A percentile compares a stretch with the other conserved stretches of the same genome.
These are phyloP conservation scores for Sesamia nonagrioides DNA, from an alignment of 1,140 invertebrate genomes.

Conservation along the genomic window DNA sequence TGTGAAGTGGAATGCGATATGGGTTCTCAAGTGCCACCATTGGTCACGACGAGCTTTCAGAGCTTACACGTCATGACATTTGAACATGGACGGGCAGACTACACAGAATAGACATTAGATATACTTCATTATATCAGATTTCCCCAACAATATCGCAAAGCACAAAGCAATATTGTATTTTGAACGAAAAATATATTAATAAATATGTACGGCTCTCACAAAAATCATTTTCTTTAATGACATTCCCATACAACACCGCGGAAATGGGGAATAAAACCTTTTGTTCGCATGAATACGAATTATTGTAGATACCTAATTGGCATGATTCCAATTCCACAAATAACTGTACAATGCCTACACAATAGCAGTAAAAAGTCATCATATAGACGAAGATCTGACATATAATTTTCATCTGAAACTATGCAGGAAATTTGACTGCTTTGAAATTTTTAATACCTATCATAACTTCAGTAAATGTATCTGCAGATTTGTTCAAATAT, in stretches of 20 bases:
- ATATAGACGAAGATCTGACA: constrained; percentile 38
- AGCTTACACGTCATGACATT: constrained; percentile 14
- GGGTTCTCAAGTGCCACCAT: background rate
- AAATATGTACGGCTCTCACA: no score
- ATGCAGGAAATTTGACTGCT: background rate
- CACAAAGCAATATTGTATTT: background rate
- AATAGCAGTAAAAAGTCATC: constrained; percentile 35
- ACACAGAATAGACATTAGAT: background rate
- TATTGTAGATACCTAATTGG: constrained; percentile 46
- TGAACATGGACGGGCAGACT: background rate
- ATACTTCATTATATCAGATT: background rate
- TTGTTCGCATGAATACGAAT: constrained; percentile 39
- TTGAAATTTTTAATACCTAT: constrained; percentile 2
- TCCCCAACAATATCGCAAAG: background rate
- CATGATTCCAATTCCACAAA: constrained; percentile 36
- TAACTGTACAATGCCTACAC: constrained; percentile 43
- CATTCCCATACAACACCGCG: constrained; percentile 1
- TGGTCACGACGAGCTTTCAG: no score
- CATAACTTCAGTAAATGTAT: background rate
- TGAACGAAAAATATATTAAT: no score
- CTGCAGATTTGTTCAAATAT: background rate
- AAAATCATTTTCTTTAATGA: background rate
- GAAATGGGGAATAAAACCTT: constrained; percentile 28
- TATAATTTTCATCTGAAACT: constrained; percentile 21
- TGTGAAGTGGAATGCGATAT: constrained; percentile 3